Base-by-base conservation (phyloP, 37 sponge, comb jelly and placozoan genomes). In the Chondrilla cf. caribensis region DNA sequence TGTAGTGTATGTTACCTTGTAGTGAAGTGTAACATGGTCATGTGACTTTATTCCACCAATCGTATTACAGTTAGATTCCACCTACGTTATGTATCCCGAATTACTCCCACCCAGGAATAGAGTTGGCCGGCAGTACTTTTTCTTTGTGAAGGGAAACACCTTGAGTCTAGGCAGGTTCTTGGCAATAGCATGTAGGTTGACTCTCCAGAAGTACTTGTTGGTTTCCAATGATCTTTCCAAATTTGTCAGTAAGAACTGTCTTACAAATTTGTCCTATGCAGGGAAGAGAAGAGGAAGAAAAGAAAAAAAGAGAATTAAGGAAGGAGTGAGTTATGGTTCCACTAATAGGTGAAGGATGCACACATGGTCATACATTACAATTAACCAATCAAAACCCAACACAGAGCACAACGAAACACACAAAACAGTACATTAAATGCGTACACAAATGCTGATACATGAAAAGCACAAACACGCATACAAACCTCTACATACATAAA, bases 241-340 rank as follows among this genome's bases (percentile, higher is more conserved):
- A 40, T 87, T 90, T 21, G 86, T 90, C 28, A 93, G 75, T 9
- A 93, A 70, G 80, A 93, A 93, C 40, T 82, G 39, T 36, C 94
- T 77, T 25, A 83, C 54, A 35, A 38, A 38, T 0, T 31, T 32
- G 26, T 79, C 81, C 83, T 84, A 58, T 0, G 6, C 51, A 47
- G 6, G 51, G n/a, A n/a, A n/a, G n/a, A n/a, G n/a, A n/a, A n/a
- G n/a, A n/a, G n/a, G n/a, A n/a, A n/a, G n/a, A n/a, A n/a, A n/a
- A n/a, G n/a, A n/a, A n/a, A n/a, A n/a, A n/a, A n/a, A n/a, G n/a
- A n/a, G n/a, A n/a, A n/a, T n/a, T n/a, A n/a, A n/a, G n/a, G n/a
- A n/a, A n/a, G n/a, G n/a, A n/a, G n/a, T n/a, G n/a, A n/a, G n/a
- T n/a, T n/a, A n/a, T n/a, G n/a, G n/a, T n/a, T n/a, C n/a, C n/a